A percentile compares a stretch with the other conserved stretches of the same genome.
These are phyloP conservation scores for Ruditapes philippinarum DNA, from an alignment of 1,140 invertebrate genomes.

Conservation along the genomic window DNA sequence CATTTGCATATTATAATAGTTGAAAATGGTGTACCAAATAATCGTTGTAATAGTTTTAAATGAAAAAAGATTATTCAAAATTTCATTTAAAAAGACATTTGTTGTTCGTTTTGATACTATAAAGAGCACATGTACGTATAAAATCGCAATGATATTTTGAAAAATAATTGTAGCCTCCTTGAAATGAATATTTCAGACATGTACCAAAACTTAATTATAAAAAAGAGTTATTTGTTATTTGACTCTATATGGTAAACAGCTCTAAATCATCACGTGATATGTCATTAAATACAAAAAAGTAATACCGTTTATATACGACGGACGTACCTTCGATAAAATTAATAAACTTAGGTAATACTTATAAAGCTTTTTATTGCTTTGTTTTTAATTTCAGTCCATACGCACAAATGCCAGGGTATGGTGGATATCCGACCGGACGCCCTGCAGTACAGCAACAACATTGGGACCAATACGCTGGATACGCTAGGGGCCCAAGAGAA, in stretches of 20 bases:
- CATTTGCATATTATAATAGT: too few relatives aligned
- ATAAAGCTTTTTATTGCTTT: neutral
- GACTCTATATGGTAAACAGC: neutral
- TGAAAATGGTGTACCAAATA: too few relatives aligned
- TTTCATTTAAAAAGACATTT: too few relatives aligned
- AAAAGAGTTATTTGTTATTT: neutral
- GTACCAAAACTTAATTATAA: too few relatives aligned
- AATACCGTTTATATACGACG: neutral
- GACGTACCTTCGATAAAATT: neutral
- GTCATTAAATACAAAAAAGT: neutral
- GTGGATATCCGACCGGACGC: conserved; percentile 26
- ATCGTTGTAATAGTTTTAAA: too few relatives aligned
- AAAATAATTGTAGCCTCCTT: too few relatives aligned
- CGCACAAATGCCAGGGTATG: conserved; percentile 24
- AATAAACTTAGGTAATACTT: too few relatives aligned
- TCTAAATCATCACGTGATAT: neutral
- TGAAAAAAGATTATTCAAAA: too few relatives aligned
- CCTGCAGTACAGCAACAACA: conserved; percentile 46
- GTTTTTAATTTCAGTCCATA: conserved; percentile 43
- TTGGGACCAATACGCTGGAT: conserved; percentile 50
- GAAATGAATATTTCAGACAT: too few relatives aligned
- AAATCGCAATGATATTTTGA: too few relatives aligned
- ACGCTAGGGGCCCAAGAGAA: neutral
- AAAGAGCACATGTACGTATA: too few relatives aligned
- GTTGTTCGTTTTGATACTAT: too few relatives aligned